These are phyloP conservation scores for Cyanoderma ruficeps DNA, from an alignment of 2,113 vertebrate species.

Conservation along the genomic window DNA sequence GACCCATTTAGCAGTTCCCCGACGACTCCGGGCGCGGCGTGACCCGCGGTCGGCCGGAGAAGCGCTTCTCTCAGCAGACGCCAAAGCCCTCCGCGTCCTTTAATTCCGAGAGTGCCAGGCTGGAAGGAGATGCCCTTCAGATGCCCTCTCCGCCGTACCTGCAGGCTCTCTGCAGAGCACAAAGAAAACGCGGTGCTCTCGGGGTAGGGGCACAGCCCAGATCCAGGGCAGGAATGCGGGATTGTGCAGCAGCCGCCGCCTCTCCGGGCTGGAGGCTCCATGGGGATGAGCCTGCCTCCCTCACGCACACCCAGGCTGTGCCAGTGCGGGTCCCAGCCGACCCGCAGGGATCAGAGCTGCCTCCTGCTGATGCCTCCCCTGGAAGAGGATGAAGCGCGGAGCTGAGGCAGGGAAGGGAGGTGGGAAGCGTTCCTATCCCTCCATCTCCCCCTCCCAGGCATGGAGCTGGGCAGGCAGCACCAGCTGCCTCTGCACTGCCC, in stretches of 20 bases:
- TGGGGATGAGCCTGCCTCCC: not conserved
- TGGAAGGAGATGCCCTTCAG: not conserved
- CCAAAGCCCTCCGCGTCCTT: not conserved
- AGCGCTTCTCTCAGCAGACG: not conserved
- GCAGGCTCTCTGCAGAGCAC: not conserved
- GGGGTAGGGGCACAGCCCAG: not conserved
- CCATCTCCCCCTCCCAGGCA: not conserved
- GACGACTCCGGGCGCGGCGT: not conserved
- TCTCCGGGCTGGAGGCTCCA: fast-evolving
- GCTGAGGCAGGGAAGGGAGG: not conserved
- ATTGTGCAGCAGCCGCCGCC: not conserved
- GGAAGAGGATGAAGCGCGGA: fast-evolving
- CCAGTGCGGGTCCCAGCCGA: not conserved
- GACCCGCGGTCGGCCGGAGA: not conserved
- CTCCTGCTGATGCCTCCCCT: not conserved
- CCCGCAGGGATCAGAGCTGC: not conserved
- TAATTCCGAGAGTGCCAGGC: not conserved
- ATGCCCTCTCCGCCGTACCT: not conserved
- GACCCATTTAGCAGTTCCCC: conserved; percentile 18
- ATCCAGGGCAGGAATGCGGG: not conserved
- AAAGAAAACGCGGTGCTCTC: fast-evolving
- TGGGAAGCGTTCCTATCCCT: not conserved
- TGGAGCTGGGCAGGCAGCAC: not conserved
- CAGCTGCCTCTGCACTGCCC: not conserved
- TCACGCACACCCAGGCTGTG: not conserved